These are phyloP conservation scores for Augochlorella aurata DNA, from an alignment of 2,888 invertebrate genomes.

Conservation along the genomic window DNA sequence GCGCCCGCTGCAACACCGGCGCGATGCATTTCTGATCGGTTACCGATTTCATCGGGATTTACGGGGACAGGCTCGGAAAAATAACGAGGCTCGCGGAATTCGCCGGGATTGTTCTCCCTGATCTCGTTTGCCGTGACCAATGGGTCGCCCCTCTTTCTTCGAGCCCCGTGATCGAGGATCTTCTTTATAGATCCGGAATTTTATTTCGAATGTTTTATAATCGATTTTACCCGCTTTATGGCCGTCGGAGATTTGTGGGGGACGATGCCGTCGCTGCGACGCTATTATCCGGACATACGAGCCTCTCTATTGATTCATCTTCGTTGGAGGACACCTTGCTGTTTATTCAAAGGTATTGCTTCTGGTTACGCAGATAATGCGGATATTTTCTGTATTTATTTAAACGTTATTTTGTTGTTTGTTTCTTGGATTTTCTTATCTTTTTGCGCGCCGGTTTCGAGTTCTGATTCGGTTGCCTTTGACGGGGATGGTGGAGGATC, in stretches of 20 bases:
- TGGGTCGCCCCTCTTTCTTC: background rate
- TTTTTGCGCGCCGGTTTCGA: too few species aligned
- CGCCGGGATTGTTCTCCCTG: background rate
- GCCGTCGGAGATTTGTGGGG: background rate
- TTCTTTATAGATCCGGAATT: background rate
- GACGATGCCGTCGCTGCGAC: background rate
- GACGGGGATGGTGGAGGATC: too few species aligned
- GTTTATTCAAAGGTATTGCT: background rate
- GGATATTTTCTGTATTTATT: background rate
- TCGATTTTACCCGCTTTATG: background rate
- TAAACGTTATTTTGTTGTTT: too few species aligned
- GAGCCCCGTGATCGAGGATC: background rate
- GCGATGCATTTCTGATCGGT: slow-evolving; percentile 27
- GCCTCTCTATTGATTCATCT: background rate
- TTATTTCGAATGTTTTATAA: slow-evolving; percentile 1
- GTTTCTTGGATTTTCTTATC: too few species aligned
- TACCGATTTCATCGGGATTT: slow-evolving; percentile 21
- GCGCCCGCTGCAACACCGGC: background rate
- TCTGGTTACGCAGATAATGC: background rate
- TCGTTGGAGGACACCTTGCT: background rate
- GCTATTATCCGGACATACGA: too few species aligned
- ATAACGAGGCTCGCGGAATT: background rate
- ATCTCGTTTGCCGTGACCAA: background rate
- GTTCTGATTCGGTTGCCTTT: too few species aligned
- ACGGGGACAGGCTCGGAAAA: background rate